These are phyloP conservation scores for Xiphophorus birchmanni DNA, from an alignment of 2,797 vertebrate genomes.

Conservation along the genomic window DNA sequence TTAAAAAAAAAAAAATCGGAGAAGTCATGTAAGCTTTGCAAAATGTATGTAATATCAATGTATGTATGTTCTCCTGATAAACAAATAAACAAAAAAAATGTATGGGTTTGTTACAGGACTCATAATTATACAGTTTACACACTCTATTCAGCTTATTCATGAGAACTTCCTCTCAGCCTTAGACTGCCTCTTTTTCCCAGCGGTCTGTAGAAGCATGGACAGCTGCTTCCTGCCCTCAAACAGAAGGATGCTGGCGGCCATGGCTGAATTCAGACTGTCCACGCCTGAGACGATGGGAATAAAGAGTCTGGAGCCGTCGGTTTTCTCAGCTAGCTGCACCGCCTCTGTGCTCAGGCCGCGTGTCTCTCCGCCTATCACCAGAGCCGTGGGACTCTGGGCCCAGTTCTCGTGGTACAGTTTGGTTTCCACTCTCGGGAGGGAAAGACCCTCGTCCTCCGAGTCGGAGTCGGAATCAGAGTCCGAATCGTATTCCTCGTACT, in stretches of 20 bases:
- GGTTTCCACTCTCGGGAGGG: conserved; percentile 68
- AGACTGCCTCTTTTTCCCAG: conserved; percentile 34
- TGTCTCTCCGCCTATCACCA: conserved; percentile 91
- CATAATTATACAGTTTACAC: not conserved
- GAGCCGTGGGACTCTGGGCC: conserved; percentile 80
- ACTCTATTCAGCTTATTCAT: not conserved
- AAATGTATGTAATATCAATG: too few relatives aligned
- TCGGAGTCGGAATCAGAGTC: conserved; percentile 63
- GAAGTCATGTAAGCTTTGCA: too few relatives aligned
- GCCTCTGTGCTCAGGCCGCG: conserved; percentile 86
- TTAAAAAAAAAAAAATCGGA: too few relatives aligned
- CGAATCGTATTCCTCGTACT: conserved; percentile 58
- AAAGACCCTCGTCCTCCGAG: conserved; percentile 10
- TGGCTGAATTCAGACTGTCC: conserved; percentile 92
- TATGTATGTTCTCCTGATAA: too few relatives aligned
- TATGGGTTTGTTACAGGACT: conserved; percentile 19
- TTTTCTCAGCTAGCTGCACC: conserved; percentile 80
- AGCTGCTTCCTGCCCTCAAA: conserved; percentile 93
- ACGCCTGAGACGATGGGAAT: conserved; percentile 85
- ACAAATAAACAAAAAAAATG: too few relatives aligned
- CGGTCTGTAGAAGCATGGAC: conserved; percentile 51
- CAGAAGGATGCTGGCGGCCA: conserved; percentile 89
- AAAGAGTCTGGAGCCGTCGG: conserved; percentile 81
- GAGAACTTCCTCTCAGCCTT: conserved; percentile 22
- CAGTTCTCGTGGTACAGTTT: conserved; percentile 85